Evolutionary conservation across 2,888 invertebrate species (phyloP), one percentile per base, ranked within the genome.

Genomic region (Agrotis exclamationis): DNA sequence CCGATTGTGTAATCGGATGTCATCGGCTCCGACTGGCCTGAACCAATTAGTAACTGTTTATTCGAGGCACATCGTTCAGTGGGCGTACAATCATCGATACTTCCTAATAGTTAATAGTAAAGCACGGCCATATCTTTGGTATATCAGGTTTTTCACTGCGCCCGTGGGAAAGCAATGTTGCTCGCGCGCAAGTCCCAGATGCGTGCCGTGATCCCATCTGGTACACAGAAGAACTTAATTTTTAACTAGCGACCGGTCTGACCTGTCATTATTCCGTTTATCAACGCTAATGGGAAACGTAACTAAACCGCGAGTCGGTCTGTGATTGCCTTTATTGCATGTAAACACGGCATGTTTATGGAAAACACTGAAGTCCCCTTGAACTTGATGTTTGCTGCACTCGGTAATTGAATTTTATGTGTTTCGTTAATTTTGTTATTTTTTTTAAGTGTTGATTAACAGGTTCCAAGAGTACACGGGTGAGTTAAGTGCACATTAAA

Each of bases 131-230:
- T 87, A 89, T 89, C 87, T 87, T 86, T 75, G 87, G 85, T 80
- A 87, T 86, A 88, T 90, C 85, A 81, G 87, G 87, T 90, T 91
- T 92, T 91, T 88, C 90, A 90, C 90, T 91, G 86, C 85, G 80
- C 88, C 88, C 94, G 95, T 95, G 95, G 94, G 95, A 95, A 94
- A 90, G 91, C 89, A 91, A 93, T 93, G 92, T 84, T 79, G 88
- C 77, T 74, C 83, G 83, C 74, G 78, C 75, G 82, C 63, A 50
- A 66, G 58, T 50, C 67, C 79, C 86, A 88, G 85, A 88, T 89
- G 89, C 88, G 86, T 82, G 87, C 86, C 73, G 63, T 86, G 87
- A 88, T 87, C 88, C 85, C 91, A 91, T 92, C 90, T 92, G 90
- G 88, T 86, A 87, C 86, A 86, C 88, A 88, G 87, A 90, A 92